Conservation (phyloP, 2,113 vertebrate species). For the Nibea albiflora region DNA sequence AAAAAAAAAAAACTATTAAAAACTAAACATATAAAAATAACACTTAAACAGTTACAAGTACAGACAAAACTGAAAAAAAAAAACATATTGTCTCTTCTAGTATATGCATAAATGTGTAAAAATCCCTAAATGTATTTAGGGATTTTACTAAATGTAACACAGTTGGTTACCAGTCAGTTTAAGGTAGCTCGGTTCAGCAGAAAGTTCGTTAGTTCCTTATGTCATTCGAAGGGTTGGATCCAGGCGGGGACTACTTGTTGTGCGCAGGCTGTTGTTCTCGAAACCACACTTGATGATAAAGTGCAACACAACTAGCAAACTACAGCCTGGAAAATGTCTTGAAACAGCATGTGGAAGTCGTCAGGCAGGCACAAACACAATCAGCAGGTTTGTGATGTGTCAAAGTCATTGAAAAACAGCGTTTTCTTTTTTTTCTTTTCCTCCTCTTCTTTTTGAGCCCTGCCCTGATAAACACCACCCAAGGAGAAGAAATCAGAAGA, state of each 20-base stretch:
- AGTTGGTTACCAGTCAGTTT: not conserved
- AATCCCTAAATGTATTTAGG: too few relatives aligned
- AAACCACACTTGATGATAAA: slow-evolving; percentile 39
- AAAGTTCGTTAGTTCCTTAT: not conserved
- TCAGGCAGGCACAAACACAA: slow-evolving; percentile 49
- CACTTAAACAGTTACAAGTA: too few relatives aligned
- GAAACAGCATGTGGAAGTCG: slow-evolving; percentile 40
- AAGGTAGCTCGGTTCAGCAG: not conserved
- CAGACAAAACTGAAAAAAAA: too few relatives aligned
- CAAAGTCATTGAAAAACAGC: slow-evolving; percentile 58
- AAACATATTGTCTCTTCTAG: too few relatives aligned
- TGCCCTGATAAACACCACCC: slow-evolving; percentile 67
- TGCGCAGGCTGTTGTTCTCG: not conserved
- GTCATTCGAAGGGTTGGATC: not conserved
- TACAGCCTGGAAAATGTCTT: slow-evolving; percentile 10
- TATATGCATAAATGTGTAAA: too few relatives aligned
- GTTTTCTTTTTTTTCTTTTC: not conserved
- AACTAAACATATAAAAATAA: too few relatives aligned
- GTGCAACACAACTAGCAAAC: slow-evolving; percentile 26
- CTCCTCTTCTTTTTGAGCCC: slow-evolving; percentile 24
- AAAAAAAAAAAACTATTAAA: too few relatives aligned
- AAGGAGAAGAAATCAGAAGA: slow-evolving; percentile 68
- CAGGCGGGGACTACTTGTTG: not conserved
- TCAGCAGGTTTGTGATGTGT: slow-evolving; percentile 56
- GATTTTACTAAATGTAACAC: too few relatives aligned